Evolutionary conservation across 2,888 invertebrate genomes (phyloP), one percentile per base, ranked within the genome.

Genomic region (Lasioglossum oenotherae): DNA sequence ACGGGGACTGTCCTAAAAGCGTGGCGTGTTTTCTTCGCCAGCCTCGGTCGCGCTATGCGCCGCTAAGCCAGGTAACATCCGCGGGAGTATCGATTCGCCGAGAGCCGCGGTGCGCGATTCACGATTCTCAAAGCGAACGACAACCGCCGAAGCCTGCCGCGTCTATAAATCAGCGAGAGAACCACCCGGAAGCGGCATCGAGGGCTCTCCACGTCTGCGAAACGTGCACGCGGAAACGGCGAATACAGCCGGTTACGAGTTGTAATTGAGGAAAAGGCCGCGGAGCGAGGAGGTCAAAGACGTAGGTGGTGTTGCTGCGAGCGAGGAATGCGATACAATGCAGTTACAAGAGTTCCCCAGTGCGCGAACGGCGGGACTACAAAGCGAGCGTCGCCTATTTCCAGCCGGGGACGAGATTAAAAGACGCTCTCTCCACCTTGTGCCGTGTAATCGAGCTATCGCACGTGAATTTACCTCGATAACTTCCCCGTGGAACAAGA

Each of bases 251-350:
- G 38, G 75, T 60, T 75, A 44, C 75, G 16, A 44, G 41, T 44
- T 60, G 60, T 75, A 75, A 75, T 75, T 75, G 75, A 60, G 60
- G 75, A 75, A 64, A 75, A 75, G 75, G 31, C 60, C 38, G 60
- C 57, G 60, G 75, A 41, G 75, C 75, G 75, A 75, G 38, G 75
- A 60, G 75, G 75, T 64, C 75, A 75, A 75, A 75, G 75, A 64
- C 75, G 75, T 60, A 64, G 75, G 75, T 60, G 60, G 57, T 60
- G 60, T 44, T 41, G 75, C 60, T 64, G 44, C 60, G 60, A 41
- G 60, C 75, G 41, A 27, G 57, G 75, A 64, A 57, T 75, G 60
- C 60, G 60, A 75, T 60, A 44, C 57, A 75, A 75, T 44, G 57
- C 60, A 23, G 75, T 75, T 44, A 75, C 60, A 27, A 27, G n/a